phyloP scores from a whole-genome alignment of 1,140 invertebrate species.

The Ooceraea biroi region DNA sequence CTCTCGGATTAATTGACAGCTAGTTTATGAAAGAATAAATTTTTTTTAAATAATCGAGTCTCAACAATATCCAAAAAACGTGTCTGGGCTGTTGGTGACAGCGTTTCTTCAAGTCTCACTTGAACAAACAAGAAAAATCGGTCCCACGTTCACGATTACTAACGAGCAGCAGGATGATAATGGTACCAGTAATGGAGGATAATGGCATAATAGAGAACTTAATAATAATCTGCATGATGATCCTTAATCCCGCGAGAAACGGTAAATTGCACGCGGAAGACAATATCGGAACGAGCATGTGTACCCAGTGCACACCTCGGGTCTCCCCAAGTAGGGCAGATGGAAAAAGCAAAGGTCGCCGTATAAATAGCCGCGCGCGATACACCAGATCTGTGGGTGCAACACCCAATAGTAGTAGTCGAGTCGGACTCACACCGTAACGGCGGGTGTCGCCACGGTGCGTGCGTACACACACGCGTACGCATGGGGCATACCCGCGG shows the following conservation, averaged over 20 bases:
- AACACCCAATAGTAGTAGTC: constrained; percentile 57
- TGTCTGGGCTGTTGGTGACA: background rate
- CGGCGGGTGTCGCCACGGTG: background rate
- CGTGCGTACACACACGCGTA: background rate
- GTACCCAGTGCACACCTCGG: constrained; percentile 7
- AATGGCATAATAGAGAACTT: constrained; percentile 20
- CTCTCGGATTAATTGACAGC: too few species aligned
- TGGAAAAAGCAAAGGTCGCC: constrained; percentile 42
- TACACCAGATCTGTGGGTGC: constrained; percentile 65
- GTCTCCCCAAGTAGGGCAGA: constrained; percentile 49
- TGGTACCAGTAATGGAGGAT: background rate
- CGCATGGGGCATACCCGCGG: background rate
- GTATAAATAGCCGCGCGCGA: constrained; percentile 67
- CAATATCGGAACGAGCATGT: constrained; percentile 24
- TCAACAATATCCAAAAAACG: too few species aligned
- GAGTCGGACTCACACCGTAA: constrained; percentile 51
- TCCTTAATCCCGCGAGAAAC: constrained; percentile 28
- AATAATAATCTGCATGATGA: constrained; percentile 33
- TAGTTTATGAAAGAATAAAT: too few species aligned
- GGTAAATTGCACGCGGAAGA: constrained; percentile 23
- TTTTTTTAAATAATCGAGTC: too few species aligned
- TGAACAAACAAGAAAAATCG: background rate
- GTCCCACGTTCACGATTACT: background rate
- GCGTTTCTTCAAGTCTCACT: background rate
- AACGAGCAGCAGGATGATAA: constrained; percentile 25